A percentile compares a stretch with the other conserved stretches of the same genome.
Conservation (phyloP, 2,797 vertebrate species). For the Falco columbarius region DNA sequence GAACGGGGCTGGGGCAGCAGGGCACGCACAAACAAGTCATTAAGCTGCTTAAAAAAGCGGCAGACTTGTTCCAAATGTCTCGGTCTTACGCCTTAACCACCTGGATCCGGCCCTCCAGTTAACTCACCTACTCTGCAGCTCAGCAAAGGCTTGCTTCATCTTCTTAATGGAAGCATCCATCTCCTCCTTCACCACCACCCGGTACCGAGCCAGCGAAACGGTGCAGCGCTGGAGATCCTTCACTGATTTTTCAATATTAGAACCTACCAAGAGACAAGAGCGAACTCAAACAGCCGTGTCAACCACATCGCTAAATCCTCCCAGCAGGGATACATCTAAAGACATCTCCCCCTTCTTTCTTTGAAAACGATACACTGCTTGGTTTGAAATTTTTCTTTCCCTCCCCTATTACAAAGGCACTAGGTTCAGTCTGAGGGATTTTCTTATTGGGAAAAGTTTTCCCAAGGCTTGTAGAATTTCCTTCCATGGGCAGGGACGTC, state of each 20-base stretch:
- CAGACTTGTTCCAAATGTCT: not conserved
- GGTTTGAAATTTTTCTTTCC: not conserved
- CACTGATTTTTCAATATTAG: conserved; percentile 93
- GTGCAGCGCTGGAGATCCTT: conserved; percentile 96
- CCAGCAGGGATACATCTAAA: not conserved
- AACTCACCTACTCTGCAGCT: conserved; percentile 90
- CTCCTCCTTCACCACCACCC: conserved; percentile 93
- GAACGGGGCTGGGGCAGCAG: not conserved
- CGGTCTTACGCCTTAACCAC: not conserved
- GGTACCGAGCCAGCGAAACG: conserved; percentile 92
- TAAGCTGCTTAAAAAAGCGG: too few species aligned
- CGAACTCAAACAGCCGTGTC: not conserved
- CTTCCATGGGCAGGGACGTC: not conserved
- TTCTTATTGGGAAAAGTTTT: not conserved
- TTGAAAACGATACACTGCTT: not conserved
- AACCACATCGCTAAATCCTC: not conserved
- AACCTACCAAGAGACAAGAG: conserved; percentile 75
- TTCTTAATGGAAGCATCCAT: conserved; percentile 94
- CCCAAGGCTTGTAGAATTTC: not conserved
- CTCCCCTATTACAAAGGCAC: not conserved
- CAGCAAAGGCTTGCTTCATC: conserved; percentile 94
- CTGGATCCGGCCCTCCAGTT: not conserved
- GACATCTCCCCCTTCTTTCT: not conserved
- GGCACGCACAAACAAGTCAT: not conserved
- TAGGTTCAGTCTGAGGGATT: not conserved